Percentiles rank a stretch among this genome's conserved stretches.
Conservation (phyloP, 1,140 invertebrate species). For the Drosophila arawakana region DNA sequence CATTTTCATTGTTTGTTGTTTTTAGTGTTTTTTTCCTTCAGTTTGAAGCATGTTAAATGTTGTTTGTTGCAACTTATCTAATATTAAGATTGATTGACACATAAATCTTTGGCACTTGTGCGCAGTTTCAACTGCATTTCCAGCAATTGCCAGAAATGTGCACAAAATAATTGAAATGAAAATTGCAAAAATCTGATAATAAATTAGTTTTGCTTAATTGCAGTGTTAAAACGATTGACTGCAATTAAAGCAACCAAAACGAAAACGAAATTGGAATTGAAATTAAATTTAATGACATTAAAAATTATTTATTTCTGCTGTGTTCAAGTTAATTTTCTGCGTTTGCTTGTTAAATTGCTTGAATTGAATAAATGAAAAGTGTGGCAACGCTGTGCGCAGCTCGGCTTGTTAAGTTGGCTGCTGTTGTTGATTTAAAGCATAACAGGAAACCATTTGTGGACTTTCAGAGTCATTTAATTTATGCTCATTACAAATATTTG, state of each 20-base stretch:
- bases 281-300: not conserved
- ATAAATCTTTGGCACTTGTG: constrained; percentile 4
- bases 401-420: not conserved
- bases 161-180: not conserved
- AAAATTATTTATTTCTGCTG: not conserved
- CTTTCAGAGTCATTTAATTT: not conserved
- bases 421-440: not conserved
- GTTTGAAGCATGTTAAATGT: constrained; percentile 49
- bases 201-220: not conserved
- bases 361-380: too few relatives aligned
- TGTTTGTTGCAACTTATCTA: constrained; percentile 53
- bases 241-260: not conserved
- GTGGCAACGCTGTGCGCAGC: too few relatives aligned
- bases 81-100: constrained; percentile 74
- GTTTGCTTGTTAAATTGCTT: too few relatives aligned
- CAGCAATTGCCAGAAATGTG: not conserved
- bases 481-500: too few relatives aligned
- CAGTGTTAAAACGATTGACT: not conserved
- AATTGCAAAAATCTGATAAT: not conserved
- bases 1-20: constrained; percentile 11
- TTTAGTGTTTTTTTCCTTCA: constrained; percentile 31
- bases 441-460: not conserved
- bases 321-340: too few relatives aligned
- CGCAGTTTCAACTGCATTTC: not conserved
- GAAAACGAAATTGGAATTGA: not conserved